Conservation (phyloP, 2,113 vertebrate genomes). For the Ariopsis seemanni region DNA sequence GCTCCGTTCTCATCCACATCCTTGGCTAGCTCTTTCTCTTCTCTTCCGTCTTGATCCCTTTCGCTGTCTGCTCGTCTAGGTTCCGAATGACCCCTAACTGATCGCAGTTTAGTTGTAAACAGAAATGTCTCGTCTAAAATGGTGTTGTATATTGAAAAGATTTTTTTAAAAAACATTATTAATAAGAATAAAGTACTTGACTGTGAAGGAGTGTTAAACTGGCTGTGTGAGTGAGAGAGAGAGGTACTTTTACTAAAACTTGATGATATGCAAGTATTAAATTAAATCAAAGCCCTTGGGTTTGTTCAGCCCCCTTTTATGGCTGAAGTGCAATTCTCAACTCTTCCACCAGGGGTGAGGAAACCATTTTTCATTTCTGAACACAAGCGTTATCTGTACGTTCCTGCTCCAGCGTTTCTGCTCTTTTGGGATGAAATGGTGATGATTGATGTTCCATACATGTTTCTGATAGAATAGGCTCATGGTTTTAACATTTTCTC, state of each 20-base stretch:
- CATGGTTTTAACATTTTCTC: too few relatives aligned
- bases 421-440: not conserved
- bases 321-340: not conserved
- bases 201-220: conserved; percentile 55
- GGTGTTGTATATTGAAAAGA: conserved; percentile 63
- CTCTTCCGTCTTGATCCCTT: conserved; percentile 19
- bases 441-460: too few relatives aligned
- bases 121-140: conserved; percentile 59
- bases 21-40: conserved; percentile 13
- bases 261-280: not conserved
- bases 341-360: not conserved
- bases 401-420: not conserved
- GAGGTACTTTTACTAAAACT: too few relatives aligned
- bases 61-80: conserved; percentile 56
- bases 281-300: not conserved
- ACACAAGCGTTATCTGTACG: not conserved
- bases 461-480: too few relatives aligned
- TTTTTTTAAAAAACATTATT: conserved; percentile 58
- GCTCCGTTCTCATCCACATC: conserved; percentile 37
- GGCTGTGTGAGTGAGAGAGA: not conserved
- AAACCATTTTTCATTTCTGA: not conserved
- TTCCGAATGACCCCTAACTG: conserved; percentile 53
- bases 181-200: conserved; percentile 61
- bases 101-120: conserved; percentile 61
- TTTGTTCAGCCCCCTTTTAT: not conserved